Conservation (phyloP, 1,140 invertebrate genomes). For the Drosophila guanche region DNA sequence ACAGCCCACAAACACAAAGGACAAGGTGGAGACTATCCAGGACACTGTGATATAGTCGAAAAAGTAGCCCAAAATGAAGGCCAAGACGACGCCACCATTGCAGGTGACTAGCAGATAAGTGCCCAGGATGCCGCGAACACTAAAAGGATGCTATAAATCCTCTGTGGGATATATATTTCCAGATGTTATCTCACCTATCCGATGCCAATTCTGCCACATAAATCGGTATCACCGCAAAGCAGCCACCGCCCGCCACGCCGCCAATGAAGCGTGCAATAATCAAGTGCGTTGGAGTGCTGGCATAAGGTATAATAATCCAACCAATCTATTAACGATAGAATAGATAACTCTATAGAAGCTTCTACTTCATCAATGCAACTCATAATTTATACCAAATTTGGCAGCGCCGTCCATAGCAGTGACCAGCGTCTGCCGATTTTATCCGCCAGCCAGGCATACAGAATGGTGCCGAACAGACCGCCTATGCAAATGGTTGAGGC, state of each 20-base stretch:
- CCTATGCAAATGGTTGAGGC: constrained; percentile 85
- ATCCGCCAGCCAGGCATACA: constrained; percentile 85
- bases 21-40: constrained; percentile 84
- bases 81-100: constrained; percentile 84
- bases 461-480: constrained; percentile 84
- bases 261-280: constrained; percentile 83
- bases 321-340: constrained; percentile 47
- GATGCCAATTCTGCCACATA: constrained; percentile 84
- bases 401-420: constrained; percentile 64
- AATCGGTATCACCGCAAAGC: constrained; percentile 83
- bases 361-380: background rate
- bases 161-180: background rate
- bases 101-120: constrained; percentile 84
- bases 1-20: constrained; percentile 82
- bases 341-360: background rate
- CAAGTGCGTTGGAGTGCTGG: constrained; percentile 72
- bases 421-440: constrained; percentile 64
- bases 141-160: constrained; percentile 16
- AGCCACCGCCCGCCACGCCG: constrained; percentile 83
- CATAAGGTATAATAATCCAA: constrained; percentile 83
- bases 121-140: constrained; percentile 84
- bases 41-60: constrained; percentile 83
- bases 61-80: constrained; percentile 84
- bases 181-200: constrained; percentile 53
- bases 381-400: constrained; percentile 54